Evolutionary conservation across 1,140 invertebrate genomes (phyloP).

Genomic region (Parasteatoda tepidariorum): DNA sequence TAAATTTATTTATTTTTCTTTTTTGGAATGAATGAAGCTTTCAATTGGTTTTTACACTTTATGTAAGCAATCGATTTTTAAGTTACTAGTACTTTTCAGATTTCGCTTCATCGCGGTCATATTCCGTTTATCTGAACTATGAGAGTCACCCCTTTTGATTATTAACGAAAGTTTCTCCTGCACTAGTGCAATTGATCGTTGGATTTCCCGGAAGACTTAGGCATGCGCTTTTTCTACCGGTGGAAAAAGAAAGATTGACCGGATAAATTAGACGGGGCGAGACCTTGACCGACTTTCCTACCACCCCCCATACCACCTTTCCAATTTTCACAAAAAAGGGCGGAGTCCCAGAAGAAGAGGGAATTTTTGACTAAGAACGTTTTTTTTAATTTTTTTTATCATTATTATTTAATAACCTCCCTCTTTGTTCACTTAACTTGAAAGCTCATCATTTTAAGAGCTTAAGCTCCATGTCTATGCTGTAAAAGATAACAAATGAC

Average conservation of each 20-base stretch:
- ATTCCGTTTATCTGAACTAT: not conserved
- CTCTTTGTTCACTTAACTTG: not conserved
- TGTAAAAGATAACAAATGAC: too few relatives aligned
- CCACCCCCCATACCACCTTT: too few relatives aligned
- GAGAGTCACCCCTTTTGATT: not conserved
- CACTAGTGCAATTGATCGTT: not conserved
- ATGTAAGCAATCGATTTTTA: too few relatives aligned
- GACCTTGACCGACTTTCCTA: not conserved
- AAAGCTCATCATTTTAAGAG: not conserved
- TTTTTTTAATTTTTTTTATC: not conserved
- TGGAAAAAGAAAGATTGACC: not conserved
- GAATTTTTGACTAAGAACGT: not conserved
- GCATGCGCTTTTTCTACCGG: too few relatives aligned
- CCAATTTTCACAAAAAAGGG: not conserved
- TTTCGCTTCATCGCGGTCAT: not conserved
- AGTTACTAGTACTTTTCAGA: too few relatives aligned
- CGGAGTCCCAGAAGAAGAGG: not conserved
- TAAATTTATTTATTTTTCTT: too few relatives aligned
- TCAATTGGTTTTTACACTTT: too few relatives aligned
- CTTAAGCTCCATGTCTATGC: not conserved
- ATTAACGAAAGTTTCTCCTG: not conserved
- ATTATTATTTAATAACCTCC: too few relatives aligned
- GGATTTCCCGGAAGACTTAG: not conserved
- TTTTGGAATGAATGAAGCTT: too few relatives aligned
- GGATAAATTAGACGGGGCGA: not conserved